A percentile compares a stretch with the other conserved stretches of the same genome.
phyloP scores from a whole-genome alignment of 2,797 vertebrate genomes.

The Vireo griseus region DNA sequence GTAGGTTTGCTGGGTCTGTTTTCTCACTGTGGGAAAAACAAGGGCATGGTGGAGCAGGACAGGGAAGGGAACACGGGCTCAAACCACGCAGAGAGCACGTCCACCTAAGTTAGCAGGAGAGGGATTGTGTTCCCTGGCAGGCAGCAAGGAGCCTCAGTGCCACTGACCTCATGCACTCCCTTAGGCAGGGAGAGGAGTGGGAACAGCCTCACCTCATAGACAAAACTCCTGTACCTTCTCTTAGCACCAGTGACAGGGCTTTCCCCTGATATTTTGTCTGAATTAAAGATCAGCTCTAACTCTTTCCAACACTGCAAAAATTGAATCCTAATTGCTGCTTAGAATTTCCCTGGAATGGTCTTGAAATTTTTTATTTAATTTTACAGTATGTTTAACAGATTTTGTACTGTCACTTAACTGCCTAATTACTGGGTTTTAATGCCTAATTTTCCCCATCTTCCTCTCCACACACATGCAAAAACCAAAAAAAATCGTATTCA shows the following conservation, averaged over 20 bases:
- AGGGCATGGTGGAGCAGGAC: fast-evolving
- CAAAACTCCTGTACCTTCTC: neutral
- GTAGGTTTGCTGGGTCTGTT: neutral
- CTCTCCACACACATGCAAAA: neutral
- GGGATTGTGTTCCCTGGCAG: fast-evolving
- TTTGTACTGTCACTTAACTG: neutral
- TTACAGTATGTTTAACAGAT: neutral
- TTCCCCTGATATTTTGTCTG: neutral
- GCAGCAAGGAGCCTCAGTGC: neutral
- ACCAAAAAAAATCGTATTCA: neutral
- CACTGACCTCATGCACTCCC: fast-evolving
- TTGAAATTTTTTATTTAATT: slow-evolving; percentile 12
- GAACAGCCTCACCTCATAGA: neutral
- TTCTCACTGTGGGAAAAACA: neutral
- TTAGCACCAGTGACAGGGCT: neutral
- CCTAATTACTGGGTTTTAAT: neutral
- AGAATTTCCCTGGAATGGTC: neutral
- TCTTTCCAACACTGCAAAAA: neutral
- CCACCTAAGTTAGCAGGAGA: neutral
- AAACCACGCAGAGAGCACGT: neutral
- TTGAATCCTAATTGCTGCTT: neutral
- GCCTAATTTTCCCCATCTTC: neutral
- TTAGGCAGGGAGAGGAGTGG: neutral
- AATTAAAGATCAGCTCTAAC: neutral
- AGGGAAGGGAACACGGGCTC: neutral